Evolutionary conservation across 2,888 invertebrate genomes (phyloP).

Genomic region (Lepidocyrtinus sp.): DNA sequence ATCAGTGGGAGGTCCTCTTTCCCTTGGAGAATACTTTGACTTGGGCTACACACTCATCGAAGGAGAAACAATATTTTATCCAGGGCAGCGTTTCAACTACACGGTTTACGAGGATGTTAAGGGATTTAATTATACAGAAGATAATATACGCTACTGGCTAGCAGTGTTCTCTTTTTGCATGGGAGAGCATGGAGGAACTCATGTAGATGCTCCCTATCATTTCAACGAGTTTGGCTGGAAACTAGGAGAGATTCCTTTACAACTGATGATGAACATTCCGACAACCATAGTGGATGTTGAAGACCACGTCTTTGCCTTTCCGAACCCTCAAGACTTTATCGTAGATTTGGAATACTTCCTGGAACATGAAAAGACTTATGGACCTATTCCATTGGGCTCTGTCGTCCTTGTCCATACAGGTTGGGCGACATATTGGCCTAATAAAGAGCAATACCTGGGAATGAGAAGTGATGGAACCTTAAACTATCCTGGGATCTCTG

Average conservation of each 20-base stretch:
- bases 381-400: neutral
- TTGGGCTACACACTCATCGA: slow-evolving; percentile 55
- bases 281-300: slow-evolving; percentile 39
- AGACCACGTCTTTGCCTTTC: neutral
- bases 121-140: slow-evolving; percentile 27
- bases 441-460: neutral
- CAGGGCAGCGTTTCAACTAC: slow-evolving; percentile 52
- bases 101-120: slow-evolving; percentile 48
- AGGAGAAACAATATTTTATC: slow-evolving; percentile 61
- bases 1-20: too few relatives aligned
- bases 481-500: neutral
- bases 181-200: slow-evolving; percentile 79
- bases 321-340: slow-evolving; percentile 6
- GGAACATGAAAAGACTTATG: slow-evolving; percentile 25
- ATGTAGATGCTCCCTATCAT: slow-evolving; percentile 78
- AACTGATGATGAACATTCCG: slow-evolving; percentile 70
- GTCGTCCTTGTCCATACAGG: neutral
- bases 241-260: slow-evolving; percentile 75
- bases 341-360: slow-evolving; percentile 16
- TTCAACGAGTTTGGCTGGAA: slow-evolving; percentile 74
- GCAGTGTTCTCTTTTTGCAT: slow-evolving; percentile 65
- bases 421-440: slow-evolving; percentile 1
- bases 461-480: neutral
- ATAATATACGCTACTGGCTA: slow-evolving; percentile 32
- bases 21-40: slow-evolving; percentile 45